These are phyloP conservation scores for Stegostoma tigrinum DNA, from an alignment of 2,113 vertebrate genomes.

Conservation along the genomic window DNA sequence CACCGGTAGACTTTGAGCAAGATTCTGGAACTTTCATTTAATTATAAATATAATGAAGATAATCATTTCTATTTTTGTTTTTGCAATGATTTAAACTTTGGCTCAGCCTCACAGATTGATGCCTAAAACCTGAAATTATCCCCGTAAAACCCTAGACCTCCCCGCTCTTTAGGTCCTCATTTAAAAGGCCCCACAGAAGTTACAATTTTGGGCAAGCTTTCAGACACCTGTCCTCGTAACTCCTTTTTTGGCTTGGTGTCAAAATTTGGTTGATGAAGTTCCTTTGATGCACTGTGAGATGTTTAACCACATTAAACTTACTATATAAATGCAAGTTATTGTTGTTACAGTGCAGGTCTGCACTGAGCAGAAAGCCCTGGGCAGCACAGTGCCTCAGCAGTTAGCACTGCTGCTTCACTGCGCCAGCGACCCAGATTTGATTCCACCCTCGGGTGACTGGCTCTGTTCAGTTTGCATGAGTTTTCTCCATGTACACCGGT, in stretches of 20 bases:
- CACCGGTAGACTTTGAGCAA: background rate
- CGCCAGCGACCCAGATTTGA: no score
- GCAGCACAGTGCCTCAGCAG: no score
- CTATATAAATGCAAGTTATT: background rate
- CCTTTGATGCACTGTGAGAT: background rate
- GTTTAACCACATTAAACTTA: background rate
- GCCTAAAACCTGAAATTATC: background rate
- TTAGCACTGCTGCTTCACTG: no score
- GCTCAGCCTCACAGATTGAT: background rate
- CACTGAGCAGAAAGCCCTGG: background rate
- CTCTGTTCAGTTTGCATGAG: no score
- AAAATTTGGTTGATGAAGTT: background rate
- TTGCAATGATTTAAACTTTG: background rate
- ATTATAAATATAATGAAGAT: background rate
- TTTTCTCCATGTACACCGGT: no score
- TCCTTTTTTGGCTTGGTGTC: background rate
- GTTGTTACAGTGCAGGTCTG: background rate
- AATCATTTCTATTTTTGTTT: background rate
- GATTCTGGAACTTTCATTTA: background rate
- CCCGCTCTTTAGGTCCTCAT: background rate
- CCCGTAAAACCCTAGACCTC: background rate
- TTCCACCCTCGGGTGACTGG: no score
- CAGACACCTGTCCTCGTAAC: background rate
- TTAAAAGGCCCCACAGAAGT: background rate
- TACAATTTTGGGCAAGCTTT: background rate